Evolutionary conservation across 2,797 vertebrate species (phyloP).

Genomic region (Eulemur coronatus): DNA sequence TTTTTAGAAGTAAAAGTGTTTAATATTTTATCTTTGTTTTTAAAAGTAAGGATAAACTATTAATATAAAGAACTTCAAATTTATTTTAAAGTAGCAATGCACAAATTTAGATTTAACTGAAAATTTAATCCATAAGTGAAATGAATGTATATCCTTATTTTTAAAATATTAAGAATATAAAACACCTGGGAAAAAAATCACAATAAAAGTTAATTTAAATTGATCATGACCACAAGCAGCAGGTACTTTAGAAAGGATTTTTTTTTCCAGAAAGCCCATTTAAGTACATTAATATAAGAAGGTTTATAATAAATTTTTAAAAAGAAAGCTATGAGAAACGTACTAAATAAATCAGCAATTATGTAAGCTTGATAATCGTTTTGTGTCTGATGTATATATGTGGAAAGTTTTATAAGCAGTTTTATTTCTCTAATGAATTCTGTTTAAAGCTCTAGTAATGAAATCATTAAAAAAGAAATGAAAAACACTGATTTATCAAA

Average conservation of each 20-base stretch:
- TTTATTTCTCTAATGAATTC: slow-evolving; percentile 29
- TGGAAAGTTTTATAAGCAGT: neutral
- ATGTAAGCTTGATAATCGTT: neutral
- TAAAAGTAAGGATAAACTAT: neutral
- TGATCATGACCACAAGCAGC: neutral
- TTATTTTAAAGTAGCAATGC: neutral
- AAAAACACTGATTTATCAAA: neutral
- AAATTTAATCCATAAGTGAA: neutral
- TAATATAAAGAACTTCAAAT: neutral
- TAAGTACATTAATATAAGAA: neutral
- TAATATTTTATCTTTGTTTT: neutral
- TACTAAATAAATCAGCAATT: neutral
- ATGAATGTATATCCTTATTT: neutral
- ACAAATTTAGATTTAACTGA: neutral
- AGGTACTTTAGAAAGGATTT: neutral
- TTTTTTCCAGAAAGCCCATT: neutral
- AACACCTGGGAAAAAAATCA: neutral
- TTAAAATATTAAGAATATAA: neutral
- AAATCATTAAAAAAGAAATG: neutral
- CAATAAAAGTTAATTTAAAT: neutral
- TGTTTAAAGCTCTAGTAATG: neutral
- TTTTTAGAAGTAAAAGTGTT: neutral
- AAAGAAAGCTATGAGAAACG: neutral
- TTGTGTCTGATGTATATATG: neutral
- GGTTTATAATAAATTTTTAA: slow-evolving; percentile 11